These are phyloP conservation scores for Holothuria glaberrima DNA, from an alignment of 35 echinoderm and acorn worm species.

Conservation along the genomic window DNA sequence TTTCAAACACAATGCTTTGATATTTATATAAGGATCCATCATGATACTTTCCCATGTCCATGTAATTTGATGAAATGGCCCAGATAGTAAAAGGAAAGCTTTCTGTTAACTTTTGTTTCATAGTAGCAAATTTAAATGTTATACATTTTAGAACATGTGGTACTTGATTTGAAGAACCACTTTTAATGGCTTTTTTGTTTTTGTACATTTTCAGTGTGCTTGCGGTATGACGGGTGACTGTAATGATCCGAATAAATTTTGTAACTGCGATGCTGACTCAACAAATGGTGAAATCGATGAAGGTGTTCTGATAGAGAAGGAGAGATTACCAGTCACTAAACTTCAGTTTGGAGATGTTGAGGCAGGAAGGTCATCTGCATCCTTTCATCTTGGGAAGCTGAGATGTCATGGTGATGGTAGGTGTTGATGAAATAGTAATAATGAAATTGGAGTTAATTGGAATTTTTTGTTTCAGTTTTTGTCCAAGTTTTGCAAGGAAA, in stretches of 20 bases:
- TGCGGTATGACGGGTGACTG: conserved; percentile 76
- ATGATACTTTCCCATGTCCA: no score
- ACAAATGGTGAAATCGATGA: conserved; percentile 64
- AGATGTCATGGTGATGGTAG: conserved; percentile 86
- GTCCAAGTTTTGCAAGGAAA: background rate
- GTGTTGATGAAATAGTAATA: background rate
- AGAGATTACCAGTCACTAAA: conserved; percentile 73
- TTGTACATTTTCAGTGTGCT: conserved; percentile 74
- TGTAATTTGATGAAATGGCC: no score
- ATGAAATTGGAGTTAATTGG: background rate
- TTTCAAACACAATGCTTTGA: no score
- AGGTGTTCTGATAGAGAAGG: conserved; percentile 77
- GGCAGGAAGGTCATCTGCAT: conserved; percentile 40
- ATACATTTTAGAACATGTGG: no score
- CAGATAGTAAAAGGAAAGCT: no score
- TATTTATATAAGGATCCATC: no score
- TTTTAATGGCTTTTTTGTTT: no score
- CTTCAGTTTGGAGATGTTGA: conserved; percentile 82
- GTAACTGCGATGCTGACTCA: conserved; percentile 82
- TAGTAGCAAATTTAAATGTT: no score
- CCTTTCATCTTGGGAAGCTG: conserved; percentile 72
- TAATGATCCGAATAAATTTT: conserved; percentile 62
- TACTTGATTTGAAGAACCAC: no score
- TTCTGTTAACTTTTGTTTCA: no score
- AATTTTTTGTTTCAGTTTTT: background rate